phyloP scores from a whole-genome alignment of 1,140 invertebrate genomes.

The Centruroides vittatus region DNA sequence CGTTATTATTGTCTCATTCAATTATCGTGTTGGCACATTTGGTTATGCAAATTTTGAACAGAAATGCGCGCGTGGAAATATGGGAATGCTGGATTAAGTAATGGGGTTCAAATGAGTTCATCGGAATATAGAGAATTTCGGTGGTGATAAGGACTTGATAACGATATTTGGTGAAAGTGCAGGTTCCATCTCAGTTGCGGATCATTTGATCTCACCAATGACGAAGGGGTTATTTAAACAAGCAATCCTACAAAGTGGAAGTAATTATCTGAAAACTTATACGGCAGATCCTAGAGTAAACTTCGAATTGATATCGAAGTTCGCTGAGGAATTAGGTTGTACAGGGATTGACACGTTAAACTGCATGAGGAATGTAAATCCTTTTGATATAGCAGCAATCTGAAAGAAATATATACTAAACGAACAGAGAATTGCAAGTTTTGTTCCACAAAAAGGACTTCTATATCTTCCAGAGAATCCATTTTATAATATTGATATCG shows the following conservation, averaged over 20 bases:
- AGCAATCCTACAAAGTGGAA: slow-evolving; percentile 12
- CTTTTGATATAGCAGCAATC: background rate
- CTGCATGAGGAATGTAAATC: background rate
- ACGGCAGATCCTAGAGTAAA: background rate
- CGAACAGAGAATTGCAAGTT: background rate
- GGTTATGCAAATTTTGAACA: slow-evolving; percentile 24
- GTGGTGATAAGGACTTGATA: too few relatives aligned
- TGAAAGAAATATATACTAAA: background rate
- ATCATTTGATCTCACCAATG: slow-evolving; percentile 28
- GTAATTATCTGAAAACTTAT: slow-evolving; percentile 25
- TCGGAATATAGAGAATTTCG: too few relatives aligned
- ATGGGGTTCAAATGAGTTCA: too few relatives aligned
- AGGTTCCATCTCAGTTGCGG: slow-evolving; percentile 25
- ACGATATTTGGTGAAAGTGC: slow-evolving; percentile 36
- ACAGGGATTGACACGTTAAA: background rate
- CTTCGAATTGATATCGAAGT: background rate
- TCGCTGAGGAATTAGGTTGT: background rate
- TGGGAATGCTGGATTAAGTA: slow-evolving; percentile 32
- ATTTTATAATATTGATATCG: background rate
- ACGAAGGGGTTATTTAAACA: slow-evolving; percentile 15
- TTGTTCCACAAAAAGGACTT: background rate
- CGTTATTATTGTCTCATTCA: slow-evolving; percentile 28
- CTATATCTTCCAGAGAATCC: slow-evolving; percentile 8
- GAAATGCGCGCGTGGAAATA: slow-evolving; percentile 17
- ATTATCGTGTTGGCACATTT: slow-evolving; percentile 25